These are phyloP conservation scores for Idaea aversata DNA, from an alignment of 2,888 invertebrate genomes.

Conservation along the genomic window DNA sequence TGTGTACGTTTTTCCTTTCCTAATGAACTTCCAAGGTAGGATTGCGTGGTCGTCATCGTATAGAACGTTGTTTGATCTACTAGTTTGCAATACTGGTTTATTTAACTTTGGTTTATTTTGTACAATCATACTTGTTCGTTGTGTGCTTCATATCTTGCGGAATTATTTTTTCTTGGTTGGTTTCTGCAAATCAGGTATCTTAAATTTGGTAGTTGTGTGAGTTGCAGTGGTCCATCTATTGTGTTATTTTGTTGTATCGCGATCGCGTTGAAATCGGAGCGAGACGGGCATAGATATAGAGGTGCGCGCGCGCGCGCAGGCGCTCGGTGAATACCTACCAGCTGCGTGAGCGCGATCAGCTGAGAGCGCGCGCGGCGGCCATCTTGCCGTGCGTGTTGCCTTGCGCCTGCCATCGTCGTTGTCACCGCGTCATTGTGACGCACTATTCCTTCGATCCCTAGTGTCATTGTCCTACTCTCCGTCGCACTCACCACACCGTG, in stretches of 20 bases:
- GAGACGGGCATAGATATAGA: not conserved
- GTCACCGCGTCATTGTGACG: conserved; percentile 74
- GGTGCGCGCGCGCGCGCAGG: not conserved
- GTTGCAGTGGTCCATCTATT: not conserved
- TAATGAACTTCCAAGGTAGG: not conserved
- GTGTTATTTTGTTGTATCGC: not conserved
- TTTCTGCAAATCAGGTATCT: not conserved
- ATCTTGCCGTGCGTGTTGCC: conserved; percentile 68
- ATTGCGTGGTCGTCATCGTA: not conserved
- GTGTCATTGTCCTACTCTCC: conserved; percentile 68
- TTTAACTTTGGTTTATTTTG: not conserved
- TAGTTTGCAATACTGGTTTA: not conserved
- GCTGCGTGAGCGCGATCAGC: conserved; percentile 76
- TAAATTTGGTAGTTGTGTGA: not conserved
- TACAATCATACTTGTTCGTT: not conserved
- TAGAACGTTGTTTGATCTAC: not conserved
- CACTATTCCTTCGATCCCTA: conserved; percentile 60
- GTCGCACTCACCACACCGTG: not conserved
- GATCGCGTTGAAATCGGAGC: not conserved
- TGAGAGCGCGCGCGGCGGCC: conserved; percentile 68
- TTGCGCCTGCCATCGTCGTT: conserved; percentile 32
- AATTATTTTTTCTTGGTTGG: not conserved
- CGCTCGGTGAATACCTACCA: conserved; percentile 52
- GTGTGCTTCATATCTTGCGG: not conserved
- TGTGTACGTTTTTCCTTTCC: not conserved